A percentile compares a stretch with the other conserved stretches of the same genome.
phyloP scores from a whole-genome alignment of 2,888 invertebrate species.

The Philereme vetulata region DNA sequence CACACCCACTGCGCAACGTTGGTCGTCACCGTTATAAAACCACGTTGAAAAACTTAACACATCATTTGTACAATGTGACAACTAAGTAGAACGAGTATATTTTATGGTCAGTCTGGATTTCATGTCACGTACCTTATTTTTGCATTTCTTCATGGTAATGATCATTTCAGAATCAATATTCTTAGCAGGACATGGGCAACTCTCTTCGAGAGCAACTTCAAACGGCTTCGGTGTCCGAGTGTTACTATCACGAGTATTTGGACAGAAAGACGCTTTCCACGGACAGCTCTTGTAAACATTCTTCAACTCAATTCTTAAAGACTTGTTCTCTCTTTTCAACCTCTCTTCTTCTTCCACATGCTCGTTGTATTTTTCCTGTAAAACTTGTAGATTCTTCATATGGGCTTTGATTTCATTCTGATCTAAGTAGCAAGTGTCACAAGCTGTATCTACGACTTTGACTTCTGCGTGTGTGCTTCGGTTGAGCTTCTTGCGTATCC shows the following conservation, averaged over 20 bases:
- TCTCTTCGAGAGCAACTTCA: slow-evolving; percentile 49
- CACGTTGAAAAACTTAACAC: not conserved
- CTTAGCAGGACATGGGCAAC: slow-evolving; percentile 37
- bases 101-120: not conserved
- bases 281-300: slow-evolving; percentile 48
- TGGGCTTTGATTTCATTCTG: slow-evolving; percentile 44
- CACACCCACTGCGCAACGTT: not conserved
- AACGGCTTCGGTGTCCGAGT: slow-evolving; percentile 52
- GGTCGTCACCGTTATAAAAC: not conserved
- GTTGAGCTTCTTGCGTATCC: slow-evolving; percentile 40
- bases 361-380: slow-evolving; percentile 51
- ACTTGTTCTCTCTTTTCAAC: slow-evolving; percentile 59
- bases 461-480: slow-evolving; percentile 48
- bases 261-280: slow-evolving; percentile 40
- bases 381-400: slow-evolving; percentile 48
- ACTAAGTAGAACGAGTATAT: not conserved
- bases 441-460: slow-evolving; percentile 49
- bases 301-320: slow-evolving; percentile 60
- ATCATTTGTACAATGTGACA: too few relatives aligned
- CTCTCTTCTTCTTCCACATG: slow-evolving; percentile 59
- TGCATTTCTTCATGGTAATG: slow-evolving; percentile 73
- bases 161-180: slow-evolving; percentile 72
- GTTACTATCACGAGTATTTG: slow-evolving; percentile 30
- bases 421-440: slow-evolving; percentile 45
- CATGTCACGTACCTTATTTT: slow-evolving; percentile 55